A percentile compares a stretch with the other conserved stretches of the same genome.
Conservation (phyloP, 1,140 invertebrate species). For the Wiebesia pumilae region DNA sequence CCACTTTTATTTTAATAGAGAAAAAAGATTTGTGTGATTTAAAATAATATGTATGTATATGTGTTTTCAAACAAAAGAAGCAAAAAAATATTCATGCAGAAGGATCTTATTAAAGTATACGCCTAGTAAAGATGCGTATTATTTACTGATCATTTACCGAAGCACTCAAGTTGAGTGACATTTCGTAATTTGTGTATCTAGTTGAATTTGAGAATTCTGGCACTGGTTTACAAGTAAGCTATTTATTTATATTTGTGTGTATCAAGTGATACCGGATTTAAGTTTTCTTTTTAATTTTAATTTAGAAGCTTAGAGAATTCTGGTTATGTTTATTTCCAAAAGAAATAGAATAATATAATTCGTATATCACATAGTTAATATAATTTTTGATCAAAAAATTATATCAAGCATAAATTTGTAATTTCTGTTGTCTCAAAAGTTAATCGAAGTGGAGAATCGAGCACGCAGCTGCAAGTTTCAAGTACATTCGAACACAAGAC, state of each 20-base stretch:
- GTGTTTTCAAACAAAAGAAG: background rate
- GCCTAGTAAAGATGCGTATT: background rate
- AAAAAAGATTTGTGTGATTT: too few species aligned
- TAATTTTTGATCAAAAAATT: background rate
- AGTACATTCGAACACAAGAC: background rate
- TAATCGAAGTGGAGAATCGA: background rate
- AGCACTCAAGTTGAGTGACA: background rate
- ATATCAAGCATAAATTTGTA: background rate
- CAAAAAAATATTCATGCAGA: too few species aligned
- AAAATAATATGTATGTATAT: too few species aligned
- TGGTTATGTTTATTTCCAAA: background rate
- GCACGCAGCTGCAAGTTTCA: constrained; percentile 17
- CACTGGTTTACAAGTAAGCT: background rate
- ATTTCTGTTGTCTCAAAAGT: background rate
- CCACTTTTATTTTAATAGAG: too few species aligned
- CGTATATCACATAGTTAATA: too few species aligned
- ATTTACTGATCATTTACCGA: background rate
- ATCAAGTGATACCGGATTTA: background rate
- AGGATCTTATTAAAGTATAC: too few species aligned
- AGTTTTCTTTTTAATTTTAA: background rate
- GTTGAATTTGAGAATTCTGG: background rate
- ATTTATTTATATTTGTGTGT: background rate
- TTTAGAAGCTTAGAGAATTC: background rate
- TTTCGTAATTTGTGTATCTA: background rate
- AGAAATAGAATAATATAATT: too few species aligned